A percentile compares a stretch with the other conserved stretches of the same genome.
Conservation (phyloP, 1,140 invertebrate species). For the Teleopsis dalmanni region DNA sequence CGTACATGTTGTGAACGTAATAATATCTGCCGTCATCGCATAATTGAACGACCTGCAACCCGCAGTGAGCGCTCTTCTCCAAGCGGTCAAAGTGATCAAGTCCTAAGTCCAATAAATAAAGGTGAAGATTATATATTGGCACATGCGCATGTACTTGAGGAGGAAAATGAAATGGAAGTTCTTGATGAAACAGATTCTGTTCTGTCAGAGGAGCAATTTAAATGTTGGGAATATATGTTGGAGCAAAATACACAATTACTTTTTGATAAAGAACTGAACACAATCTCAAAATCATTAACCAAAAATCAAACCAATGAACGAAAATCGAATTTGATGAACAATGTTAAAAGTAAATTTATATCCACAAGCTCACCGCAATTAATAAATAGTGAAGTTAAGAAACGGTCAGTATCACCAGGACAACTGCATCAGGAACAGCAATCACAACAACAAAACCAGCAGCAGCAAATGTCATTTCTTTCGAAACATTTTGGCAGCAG, state of each 20-base stretch:
- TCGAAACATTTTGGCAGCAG: conserved; percentile 72
- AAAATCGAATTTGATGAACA: conserved; percentile 32
- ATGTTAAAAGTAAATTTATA: conserved; percentile 35
- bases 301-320: conserved; percentile 40
- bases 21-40: conserved; percentile 53
- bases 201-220: conserved; percentile 75
- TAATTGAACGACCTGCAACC: not conserved
- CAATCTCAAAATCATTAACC: conserved; percentile 58
- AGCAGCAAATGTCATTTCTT: conserved; percentile 49
- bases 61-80: conserved; percentile 65
- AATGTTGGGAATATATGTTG: conserved; percentile 88
- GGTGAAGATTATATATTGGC: conserved; percentile 33
- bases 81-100: conserved; percentile 72
- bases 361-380: conserved; percentile 36
- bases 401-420: not conserved
- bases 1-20: conserved; percentile 56
- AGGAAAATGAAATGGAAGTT: conserved; percentile 54
- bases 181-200: conserved; percentile 54
- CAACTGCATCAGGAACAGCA: not conserved
- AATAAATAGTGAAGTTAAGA: conserved; percentile 12
- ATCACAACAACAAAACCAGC: conserved; percentile 18
- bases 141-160: conserved; percentile 44
- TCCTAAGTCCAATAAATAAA: conserved; percentile 22
- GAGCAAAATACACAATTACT: conserved; percentile 83
- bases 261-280: conserved; percentile 81